Evolutionary conservation across 2,113 vertebrate genomes (phyloP), one percentile per base, ranked within the genome.

Genomic region (Ramphastos sulfuratus): DNA sequence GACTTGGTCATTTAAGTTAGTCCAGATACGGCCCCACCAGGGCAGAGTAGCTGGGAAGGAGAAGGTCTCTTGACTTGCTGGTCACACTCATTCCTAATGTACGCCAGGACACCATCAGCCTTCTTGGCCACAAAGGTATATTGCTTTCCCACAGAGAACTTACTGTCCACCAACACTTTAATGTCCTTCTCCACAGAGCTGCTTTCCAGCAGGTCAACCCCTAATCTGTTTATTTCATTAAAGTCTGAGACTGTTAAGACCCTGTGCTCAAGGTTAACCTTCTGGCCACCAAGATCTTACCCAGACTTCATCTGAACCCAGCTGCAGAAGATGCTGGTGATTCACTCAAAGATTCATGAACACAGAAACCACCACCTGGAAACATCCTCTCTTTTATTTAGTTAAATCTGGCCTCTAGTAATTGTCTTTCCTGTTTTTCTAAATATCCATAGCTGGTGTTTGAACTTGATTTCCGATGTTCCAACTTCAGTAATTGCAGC

Each of bases 401-500:
- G 66, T 78, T 88, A 55, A 88, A 93, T 66, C 8, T 63, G 19
- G 37, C 35, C 61, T 91, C 35, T 54, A 77, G 77, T 92, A 80
- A 94, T 59, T 31, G 50, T 95, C 52, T 85, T 78, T 85, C 83
- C 76, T 92, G 80, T 92, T 90, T 95, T 96, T 95, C 33, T 75
- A 89, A 95, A 92, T 86, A 94, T 37, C 87, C 39, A 25, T 92
- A 96, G 73, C 82, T 78, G 74, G 39, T 83, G 52, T 87, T 96
- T 91, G 95, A 95, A 94, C 80, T 96, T 95, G 14, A 60, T 92
- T 97, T 91, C 82, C 54, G 94, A 54, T 92, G 77, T 87, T 85
- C 64, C 87, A 96, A 93, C 95, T 97, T 97, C 85, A 91, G 67
- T 92, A 91, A 96, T 80, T 90, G 86, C 76, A 4, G 4, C 91